Conservation (phyloP, 2,797 vertebrate genomes). For the Sebastes hubbsi region DNA sequence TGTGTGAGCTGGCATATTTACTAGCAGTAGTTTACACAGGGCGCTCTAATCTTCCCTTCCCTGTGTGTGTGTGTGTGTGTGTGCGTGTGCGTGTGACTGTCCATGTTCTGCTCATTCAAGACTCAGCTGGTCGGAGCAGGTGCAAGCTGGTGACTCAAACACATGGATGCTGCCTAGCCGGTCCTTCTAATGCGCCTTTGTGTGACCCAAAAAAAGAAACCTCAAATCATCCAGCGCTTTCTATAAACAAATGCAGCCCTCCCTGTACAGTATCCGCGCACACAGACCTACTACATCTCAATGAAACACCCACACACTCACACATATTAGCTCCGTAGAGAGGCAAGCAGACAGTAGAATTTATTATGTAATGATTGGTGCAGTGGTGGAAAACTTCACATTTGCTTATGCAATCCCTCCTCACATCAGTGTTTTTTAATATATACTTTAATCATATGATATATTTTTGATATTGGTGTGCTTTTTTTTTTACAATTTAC, state of each 20-base stretch:
- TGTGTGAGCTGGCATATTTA: constrained; percentile 56
- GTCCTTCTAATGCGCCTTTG: constrained; percentile 62
- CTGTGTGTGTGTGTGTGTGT: constrained; percentile 8
- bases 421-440: background rate
- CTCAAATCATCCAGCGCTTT: constrained; percentile 37
- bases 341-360: constrained; percentile 38
- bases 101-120: constrained; percentile 65
- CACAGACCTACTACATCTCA: constrained; percentile 17
- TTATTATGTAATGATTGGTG: constrained; percentile 56
- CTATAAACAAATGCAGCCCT: constrained; percentile 49
- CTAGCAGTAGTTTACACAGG: constrained; percentile 69
- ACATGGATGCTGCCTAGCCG: constrained; percentile 40
- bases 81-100: constrained; percentile 42
- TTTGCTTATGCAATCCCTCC: constrained; percentile 31
- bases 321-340: constrained; percentile 19
- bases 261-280: background rate
- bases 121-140: constrained; percentile 77
- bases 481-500: background rate
- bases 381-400: constrained; percentile 39
- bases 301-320: constrained; percentile 25
- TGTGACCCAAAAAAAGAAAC: constrained; percentile 53
- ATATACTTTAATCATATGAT: background rate
- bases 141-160: constrained; percentile 75
- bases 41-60: constrained; percentile 62
- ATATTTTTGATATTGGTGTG: background rate